Percentiles rank a stretch among this genome's conserved stretches.
phyloP scores from a whole-genome alignment of 2,113 vertebrate genomes.

The Rissa tridactyla region DNA sequence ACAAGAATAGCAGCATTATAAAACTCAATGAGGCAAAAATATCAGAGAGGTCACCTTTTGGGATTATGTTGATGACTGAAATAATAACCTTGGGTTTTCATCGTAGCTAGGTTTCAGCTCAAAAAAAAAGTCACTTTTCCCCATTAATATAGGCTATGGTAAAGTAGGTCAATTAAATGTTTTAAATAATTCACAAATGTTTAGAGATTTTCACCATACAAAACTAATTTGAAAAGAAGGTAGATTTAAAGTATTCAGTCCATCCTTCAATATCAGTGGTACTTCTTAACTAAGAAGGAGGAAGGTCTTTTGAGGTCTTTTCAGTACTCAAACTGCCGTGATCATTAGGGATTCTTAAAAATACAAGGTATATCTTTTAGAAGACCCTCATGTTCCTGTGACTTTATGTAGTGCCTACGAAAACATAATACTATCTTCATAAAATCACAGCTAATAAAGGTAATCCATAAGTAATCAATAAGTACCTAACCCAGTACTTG shows the following conservation, averaged over 20 bases:
- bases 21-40: slow-evolving; percentile 59
- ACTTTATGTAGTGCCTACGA: not conserved
- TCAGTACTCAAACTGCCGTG: not conserved
- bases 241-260: not conserved
- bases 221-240: not conserved
- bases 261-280: not conserved
- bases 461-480: not conserved
- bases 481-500: not conserved
- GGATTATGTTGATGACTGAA: slow-evolving; percentile 41
- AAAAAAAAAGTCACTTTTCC: not conserved
- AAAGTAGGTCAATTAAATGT: not conserved
- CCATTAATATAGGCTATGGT: not conserved
- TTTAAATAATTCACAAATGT: slow-evolving; percentile 18
- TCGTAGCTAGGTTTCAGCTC: not conserved
- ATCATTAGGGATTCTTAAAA: not conserved
- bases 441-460: not conserved
- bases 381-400: not conserved
- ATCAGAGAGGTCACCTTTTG: slow-evolving; percentile 53
- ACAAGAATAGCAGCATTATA: slow-evolving; percentile 53
- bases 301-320: not conserved
- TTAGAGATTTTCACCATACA: slow-evolving; percentile 5
- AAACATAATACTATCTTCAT: not conserved
- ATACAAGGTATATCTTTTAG: not conserved
- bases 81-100: slow-evolving; percentile 22
- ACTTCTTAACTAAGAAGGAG: not conserved